Evolutionary conservation across 2,113 vertebrate genomes (phyloP), one percentile per base, ranked within the genome.

Genomic region (Sinocyclocheilus anophthalmus): DNA sequence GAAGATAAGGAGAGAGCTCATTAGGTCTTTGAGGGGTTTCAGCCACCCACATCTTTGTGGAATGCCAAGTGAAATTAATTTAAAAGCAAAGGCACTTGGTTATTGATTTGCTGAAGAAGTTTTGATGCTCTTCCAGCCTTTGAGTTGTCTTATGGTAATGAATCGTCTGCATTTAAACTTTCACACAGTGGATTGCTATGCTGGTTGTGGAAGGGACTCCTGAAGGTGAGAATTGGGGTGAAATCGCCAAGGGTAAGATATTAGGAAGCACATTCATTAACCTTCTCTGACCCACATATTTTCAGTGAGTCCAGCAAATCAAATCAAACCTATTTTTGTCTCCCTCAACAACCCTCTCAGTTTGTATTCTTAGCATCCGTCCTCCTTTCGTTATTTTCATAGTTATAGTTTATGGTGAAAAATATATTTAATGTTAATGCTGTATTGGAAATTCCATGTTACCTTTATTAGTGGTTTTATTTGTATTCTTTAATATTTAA

Each of bases 1-100:
- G 78, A 81, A 86, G 69, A 84, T 84, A 59, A 75, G 67, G 50
- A 72, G 22, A 59, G 82, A 84, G 82, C 82, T 57, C 69, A 84
- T 84, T 84, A 84, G 82, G 69, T 55, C 69, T 73, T 57, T 84
- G 69, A 84, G 67, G 69, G 22, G 50, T 24, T 84, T 84, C 82
- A 73, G 48, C 59, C 67, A 73, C 4, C 3, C 69, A 84, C 50
- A 42, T 84, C 82, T 57, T 73, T 73, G 20, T 50, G 63, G 53
- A 84, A 57, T 84, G 48, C 48, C 67, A 24, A 39, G 82, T n/a
- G 82, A 84, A 84, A 84, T 75, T 84, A 50, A 59, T 73, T 73
- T 73, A 73, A 84, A 84, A 75, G 82, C 82, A 39, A 42, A 72
- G 53, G 48, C 45, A 83, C 67, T 72, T 57, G 2, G 82, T 57